Evolutionary conservation across 2,888 invertebrate species (phyloP), one percentile per base, ranked within the genome.

Genomic region (Ommatoiulus sabulosus): DNA sequence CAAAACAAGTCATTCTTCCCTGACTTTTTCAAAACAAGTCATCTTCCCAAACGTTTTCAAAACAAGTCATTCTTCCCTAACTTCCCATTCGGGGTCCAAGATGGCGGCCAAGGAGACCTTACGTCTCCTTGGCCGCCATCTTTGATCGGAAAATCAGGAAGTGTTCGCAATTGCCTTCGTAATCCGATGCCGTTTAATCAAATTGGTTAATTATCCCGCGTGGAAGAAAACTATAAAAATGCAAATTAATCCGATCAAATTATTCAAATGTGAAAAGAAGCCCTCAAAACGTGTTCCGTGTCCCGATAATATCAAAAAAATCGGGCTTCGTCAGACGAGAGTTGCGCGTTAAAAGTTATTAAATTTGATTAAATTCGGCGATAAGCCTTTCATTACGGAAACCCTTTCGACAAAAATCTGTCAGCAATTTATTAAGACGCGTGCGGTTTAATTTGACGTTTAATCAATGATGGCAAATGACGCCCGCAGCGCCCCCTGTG

Each of bases 231-330:
- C 63, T 63, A 10, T 63, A 63, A 63, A 63, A 63, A 63, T 63
- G 63, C 63, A 63, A 63, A 63, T 63, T 63, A 63, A 63, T 63
- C 63, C 10, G 52, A 8, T 52, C 52, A 52, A 52, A 52, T n/a
- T n/a, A 52, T 4, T 52, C 63, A 12, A 63, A 46, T 46, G 46
- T 46, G 46, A 46, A 7, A 3, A 15, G 63, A 63, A 63, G 20
- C 63, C 63, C n/a, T 4, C 2, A n/a, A 63, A 63, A 63, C 3
- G 63, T n/a, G 6, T 5, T 5, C 46, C 46, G 10, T 46, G 5
- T 46, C n/a, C n/a, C n/a, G 20, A 63, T 63, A 12, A 63, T 20
- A 17, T n/a, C 63, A 63, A 63, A 63, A 63, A 12, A 17, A 63
- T 3, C 2, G 12, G 52, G 52, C 52, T 52, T 52, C 52, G 52